Conservation (phyloP, 37 sponge, comb jelly and placozoan genomes). For the Amphimedon queenslandica region DNA sequence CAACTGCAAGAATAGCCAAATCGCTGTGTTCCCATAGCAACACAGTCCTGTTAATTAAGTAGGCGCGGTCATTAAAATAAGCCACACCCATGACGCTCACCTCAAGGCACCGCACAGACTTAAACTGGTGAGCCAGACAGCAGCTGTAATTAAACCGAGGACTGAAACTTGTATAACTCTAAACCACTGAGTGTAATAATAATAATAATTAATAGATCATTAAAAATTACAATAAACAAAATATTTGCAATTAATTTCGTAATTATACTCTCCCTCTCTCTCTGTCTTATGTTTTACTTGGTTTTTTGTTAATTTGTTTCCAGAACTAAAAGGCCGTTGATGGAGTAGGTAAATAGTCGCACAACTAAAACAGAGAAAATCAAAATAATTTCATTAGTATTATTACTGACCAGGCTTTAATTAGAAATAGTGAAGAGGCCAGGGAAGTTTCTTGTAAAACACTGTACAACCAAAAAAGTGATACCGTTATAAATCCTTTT, state of each 20-base stretch:
- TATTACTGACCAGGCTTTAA: slow-evolving; percentile 46
- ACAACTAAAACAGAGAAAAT: slow-evolving; percentile 10
- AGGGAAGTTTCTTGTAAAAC: slow-evolving; percentile 53
- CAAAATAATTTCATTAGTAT: neutral
- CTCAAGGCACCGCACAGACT: slow-evolving; percentile 79
- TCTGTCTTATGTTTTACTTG: slow-evolving; percentile 12
- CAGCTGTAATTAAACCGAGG: slow-evolving; percentile 26
- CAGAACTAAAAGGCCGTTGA: slow-evolving; percentile 72
- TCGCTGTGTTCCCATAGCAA: slow-evolving; percentile 88
- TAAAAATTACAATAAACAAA: neutral
- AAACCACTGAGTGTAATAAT: slow-evolving; percentile 44
- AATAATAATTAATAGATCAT: neutral
- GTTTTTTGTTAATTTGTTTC: slow-evolving; percentile 50
- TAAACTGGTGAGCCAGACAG: slow-evolving; percentile 78
- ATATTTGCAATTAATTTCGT: neutral
- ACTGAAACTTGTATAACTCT: slow-evolving; percentile 51
- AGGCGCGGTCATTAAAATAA: no score
- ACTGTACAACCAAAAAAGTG: slow-evolving; percentile 59
- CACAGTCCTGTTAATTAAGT: slow-evolving; percentile 66
- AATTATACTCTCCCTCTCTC: neutral
- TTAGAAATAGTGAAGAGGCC: slow-evolving; percentile 49
- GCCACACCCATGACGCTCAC: slow-evolving; percentile 6
- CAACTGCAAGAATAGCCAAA: slow-evolving; percentile 64
- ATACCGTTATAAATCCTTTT: slow-evolving; percentile 27
- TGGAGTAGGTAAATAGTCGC: slow-evolving; percentile 25